Conservation (phyloP, 2,113 vertebrate genomes). For the Sminthopsis crassicaudata region DNA sequence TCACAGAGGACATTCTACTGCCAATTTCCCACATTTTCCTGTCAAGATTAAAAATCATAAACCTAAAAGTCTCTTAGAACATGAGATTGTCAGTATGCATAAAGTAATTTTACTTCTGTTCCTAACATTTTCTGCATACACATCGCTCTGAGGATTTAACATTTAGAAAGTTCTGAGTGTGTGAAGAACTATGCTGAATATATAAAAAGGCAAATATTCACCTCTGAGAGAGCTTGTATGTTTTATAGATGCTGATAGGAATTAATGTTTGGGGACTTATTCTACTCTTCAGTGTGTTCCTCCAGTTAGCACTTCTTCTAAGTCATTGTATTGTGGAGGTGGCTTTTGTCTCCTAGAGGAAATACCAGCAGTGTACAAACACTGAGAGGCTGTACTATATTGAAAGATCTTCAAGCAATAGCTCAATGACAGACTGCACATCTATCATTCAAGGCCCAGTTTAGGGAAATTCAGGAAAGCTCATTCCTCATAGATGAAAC, state of each 20-base stretch:
- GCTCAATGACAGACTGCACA: neutral
- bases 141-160: neutral
- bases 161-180: constrained; percentile 3
- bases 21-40: neutral
- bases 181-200: constrained; percentile 14
- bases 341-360: neutral
- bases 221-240: neutral
- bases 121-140: constrained; percentile 9
- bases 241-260: neutral
- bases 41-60: constrained; percentile 17
- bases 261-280: neutral
- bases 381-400: neutral
- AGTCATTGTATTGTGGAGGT: neutral
- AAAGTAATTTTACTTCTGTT: constrained; percentile 15
- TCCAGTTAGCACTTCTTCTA: neutral
- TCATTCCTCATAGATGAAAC: neutral
- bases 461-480: neutral
- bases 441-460: neutral
- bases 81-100: neutral
- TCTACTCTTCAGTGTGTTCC: neutral
- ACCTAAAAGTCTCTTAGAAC: constrained; percentile 24
- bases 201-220: neutral
- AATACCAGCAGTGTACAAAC: neutral
- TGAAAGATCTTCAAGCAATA: neutral
- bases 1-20: constrained; percentile 11